Evolutionary conservation across 2,888 invertebrate genomes (phyloP), one percentile per base, ranked within the genome.

Genomic region (Sphaeridia pumilis): DNA sequence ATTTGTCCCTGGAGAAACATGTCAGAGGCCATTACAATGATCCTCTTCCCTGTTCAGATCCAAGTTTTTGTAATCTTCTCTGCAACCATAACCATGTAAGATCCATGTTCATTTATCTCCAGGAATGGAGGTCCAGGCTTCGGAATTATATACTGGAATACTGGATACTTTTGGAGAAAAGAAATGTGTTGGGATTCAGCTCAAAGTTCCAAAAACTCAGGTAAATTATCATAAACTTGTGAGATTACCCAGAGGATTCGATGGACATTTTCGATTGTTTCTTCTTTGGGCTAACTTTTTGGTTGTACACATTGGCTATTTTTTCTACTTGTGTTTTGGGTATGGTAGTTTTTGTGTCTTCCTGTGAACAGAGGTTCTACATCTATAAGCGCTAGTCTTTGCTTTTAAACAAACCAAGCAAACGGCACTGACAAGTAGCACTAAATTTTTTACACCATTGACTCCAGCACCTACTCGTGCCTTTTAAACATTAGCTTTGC

Each of bases 11-110:
- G 17, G 49, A 26, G 49, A 49, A 24, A 27, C 22, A 49, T 49
- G 49, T 49, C 49, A 49, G 38, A 38, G 26, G 49, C 41, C 41
- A 49, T 41, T 36, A 36, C 36, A 25, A 48, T 48, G 35, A 48
- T 24, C 27, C 38, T 38, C 38, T 38, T n/a, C n/a, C n/a, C n/a
- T n/a, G n/a, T n/a, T n/a, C 38, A 20, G 17, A 38, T 20, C 5
- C 7, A 7, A 14, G 5, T 17, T 38, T 7, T 7, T 10, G 31
- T 7, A 38, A 38, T 38, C 7, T 17, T 38, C 38, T 20, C 38
- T 38, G 12, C 38, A 38, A 20, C 12, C 38, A 17, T 38, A 5
- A 17, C 38, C n/a, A n/a, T n/a, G n/a, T n/a, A n/a, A n/a, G n/a
- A n/a, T n/a, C n/a, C n/a, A n/a, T n/a, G n/a, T n/a, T 38, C 38